Evolutionary conservation across 2,113 vertebrate species (phyloP), one percentile per base, ranked within the genome.

Genomic region (Hippoglossus stenolepis): DNA sequence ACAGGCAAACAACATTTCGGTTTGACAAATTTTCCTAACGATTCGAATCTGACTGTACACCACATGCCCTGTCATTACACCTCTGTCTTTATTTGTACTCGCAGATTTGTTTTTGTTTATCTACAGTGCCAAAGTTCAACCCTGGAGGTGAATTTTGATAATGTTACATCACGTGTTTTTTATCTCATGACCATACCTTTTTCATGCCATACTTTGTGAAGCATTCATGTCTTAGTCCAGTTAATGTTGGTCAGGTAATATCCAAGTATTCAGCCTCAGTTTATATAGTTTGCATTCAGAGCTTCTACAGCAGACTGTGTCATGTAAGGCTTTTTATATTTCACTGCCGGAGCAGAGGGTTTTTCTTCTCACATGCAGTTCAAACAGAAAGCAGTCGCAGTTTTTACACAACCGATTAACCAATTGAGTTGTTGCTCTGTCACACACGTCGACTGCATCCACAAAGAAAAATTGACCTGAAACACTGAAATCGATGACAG

Each of bases 91-190:
- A n/a, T 67, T 58, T 24, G 23, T 71, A 38, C 28, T 23, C 72
- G 28, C 75, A 56, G 15, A 31, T 69, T 75, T 65, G 70, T 11
- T 18, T 45, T 73, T 70, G 43, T 74, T 83, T 21, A 51, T 87
- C 80, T 80, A 71, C 79, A 68, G 90, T 93, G 92, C 92, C 93
- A 93, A 93, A 93, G 89, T 93, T 90, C 75, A 90, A 57, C 79
- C 82, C 82, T 79, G 83, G 78, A 84, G 83, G 78, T 81, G 80
- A 83, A 90, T 93, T 93, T 92, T 87, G 84, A 83, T 90, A 80
- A 31, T 31, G 31, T 31, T 31, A 31, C 31, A 31, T 31, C 31
- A 31, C 31, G 6, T 60, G 9, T 64, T 74, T 82, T 71, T 63
- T 20, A 63, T 82, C 57, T 80, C 68, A 14, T 57, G 57, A 72